Conservation (phyloP, 1,140 invertebrate species). For the Pogonomyrmex barbatus region DNA sequence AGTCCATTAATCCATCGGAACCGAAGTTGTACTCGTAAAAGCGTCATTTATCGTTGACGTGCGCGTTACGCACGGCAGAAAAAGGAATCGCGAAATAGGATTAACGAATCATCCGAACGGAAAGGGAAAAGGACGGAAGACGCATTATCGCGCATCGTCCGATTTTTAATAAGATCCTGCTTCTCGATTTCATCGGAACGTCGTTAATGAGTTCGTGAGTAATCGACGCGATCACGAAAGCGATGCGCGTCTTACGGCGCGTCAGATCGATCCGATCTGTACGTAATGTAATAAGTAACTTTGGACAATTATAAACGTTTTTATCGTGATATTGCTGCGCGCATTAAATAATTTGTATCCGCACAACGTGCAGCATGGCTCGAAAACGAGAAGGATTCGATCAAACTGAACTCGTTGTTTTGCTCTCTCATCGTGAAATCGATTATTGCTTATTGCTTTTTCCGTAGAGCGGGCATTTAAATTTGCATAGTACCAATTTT, state of each 20-base stretch:
- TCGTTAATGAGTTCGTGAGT: slow-evolving; percentile 58
- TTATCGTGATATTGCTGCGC: slow-evolving; percentile 28
- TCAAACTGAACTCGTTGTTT: slow-evolving; percentile 21
- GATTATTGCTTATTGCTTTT: slow-evolving; percentile 50
- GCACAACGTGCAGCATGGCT: background rate
- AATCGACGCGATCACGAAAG: slow-evolving; percentile 75
- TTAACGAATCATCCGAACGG: background rate
- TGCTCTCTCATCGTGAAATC: slow-evolving; percentile 33
- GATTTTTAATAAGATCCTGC: slow-evolving; percentile 63
- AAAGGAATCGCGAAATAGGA: background rate
- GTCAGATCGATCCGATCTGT: slow-evolving; percentile 13
- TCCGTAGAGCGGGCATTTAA: slow-evolving; percentile 13
- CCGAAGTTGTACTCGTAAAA: background rate
- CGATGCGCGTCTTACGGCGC: slow-evolving; percentile 60
- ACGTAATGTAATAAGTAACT: slow-evolving; percentile 41
- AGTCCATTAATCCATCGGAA: background rate
- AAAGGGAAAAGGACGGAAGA: slow-evolving; percentile 12
- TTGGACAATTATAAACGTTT: slow-evolving; percentile 31
- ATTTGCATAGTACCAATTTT: slow-evolving; percentile 55
- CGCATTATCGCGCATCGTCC: slow-evolving; percentile 49
- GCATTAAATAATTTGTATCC: slow-evolving; percentile 31
- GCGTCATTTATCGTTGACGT: background rate
- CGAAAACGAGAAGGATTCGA: slow-evolving; percentile 10
- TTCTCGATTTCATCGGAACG: slow-evolving; percentile 66
- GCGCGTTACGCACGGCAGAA: background rate